These are phyloP conservation scores for Riparia riparia DNA, from an alignment of 2,113 vertebrate genomes.

Conservation along the genomic window DNA sequence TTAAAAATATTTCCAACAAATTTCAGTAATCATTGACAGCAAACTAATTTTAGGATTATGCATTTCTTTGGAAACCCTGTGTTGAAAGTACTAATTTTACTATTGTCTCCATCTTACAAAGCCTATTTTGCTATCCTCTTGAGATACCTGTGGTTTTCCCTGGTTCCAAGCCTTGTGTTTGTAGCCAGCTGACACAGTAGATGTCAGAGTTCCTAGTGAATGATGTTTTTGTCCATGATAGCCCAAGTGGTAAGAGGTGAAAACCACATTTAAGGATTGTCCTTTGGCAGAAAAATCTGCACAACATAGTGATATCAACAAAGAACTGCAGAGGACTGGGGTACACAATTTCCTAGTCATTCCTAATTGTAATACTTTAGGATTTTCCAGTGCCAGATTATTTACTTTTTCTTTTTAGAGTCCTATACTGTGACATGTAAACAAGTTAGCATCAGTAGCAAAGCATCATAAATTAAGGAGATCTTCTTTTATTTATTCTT, in stretches of 20 bases:
- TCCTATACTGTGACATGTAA: not conserved
- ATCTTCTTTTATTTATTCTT: not conserved
- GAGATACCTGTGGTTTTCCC: not conserved
- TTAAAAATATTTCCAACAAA: not conserved
- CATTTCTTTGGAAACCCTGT: not conserved
- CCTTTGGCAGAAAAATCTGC: not conserved
- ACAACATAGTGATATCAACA: fast-evolving
- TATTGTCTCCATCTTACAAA: not conserved
- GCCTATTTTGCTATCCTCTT: not conserved
- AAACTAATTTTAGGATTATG: not conserved
- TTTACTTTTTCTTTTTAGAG: not conserved
- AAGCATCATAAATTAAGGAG: not conserved
- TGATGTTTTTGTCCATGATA: not conserved
- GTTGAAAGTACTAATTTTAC: not conserved
- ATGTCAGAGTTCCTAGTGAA: not conserved
- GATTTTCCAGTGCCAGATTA: not conserved
- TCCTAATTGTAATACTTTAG: not conserved
- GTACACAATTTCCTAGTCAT: not conserved
- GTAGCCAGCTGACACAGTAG: not conserved
- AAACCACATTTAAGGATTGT: not conserved
- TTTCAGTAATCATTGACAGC: not conserved
- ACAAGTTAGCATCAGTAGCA: not conserved
- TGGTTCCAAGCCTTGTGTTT: not conserved
- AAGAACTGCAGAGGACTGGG: not conserved
- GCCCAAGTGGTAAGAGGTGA: not conserved